These are phyloP conservation scores for Cyrtodaria siliqua DNA, from an alignment of 2,888 invertebrate species.

Conservation along the genomic window DNA sequence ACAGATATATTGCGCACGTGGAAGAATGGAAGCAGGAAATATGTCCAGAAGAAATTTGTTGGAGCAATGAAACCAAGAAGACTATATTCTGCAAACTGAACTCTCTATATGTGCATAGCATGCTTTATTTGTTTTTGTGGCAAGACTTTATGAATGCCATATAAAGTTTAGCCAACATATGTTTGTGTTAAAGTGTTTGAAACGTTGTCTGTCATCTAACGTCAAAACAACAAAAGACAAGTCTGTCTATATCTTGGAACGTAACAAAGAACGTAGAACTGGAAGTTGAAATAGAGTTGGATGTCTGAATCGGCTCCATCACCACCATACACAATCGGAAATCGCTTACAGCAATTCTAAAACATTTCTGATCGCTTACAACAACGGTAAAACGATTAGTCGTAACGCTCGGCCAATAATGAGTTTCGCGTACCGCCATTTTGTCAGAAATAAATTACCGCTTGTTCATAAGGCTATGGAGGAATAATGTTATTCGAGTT, in stretches of 20 bases:
- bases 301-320: conserved; percentile 12
- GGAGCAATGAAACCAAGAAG: too few species aligned
- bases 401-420: conserved; percentile 41
- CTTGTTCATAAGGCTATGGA: conserved; percentile 42
- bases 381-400: conserved; percentile 51
- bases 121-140: too few species aligned
- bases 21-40: too few species aligned
- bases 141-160: too few species aligned
- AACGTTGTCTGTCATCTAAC: conserved; percentile 4
- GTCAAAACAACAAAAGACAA: conserved; percentile 27
- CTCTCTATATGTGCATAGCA: too few species aligned
- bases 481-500: conserved; percentile 64
- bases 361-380: conserved; percentile 42
- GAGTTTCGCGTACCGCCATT: conserved; percentile 35
- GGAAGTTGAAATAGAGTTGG: conserved; percentile 26
- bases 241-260: conserved; percentile 23
- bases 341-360: conserved; percentile 23
- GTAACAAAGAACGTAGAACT: conserved; percentile 17
- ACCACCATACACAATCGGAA: conserved; percentile 13
- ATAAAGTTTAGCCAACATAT: too few species aligned
- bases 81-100: too few species aligned
- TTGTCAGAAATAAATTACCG: conserved; percentile 63
- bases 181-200: not conserved
- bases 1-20: too few species aligned
- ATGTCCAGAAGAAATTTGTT: too few species aligned